phyloP scores from a whole-genome alignment of 2,888 invertebrate genomes.

The Lissonota sp. region DNA sequence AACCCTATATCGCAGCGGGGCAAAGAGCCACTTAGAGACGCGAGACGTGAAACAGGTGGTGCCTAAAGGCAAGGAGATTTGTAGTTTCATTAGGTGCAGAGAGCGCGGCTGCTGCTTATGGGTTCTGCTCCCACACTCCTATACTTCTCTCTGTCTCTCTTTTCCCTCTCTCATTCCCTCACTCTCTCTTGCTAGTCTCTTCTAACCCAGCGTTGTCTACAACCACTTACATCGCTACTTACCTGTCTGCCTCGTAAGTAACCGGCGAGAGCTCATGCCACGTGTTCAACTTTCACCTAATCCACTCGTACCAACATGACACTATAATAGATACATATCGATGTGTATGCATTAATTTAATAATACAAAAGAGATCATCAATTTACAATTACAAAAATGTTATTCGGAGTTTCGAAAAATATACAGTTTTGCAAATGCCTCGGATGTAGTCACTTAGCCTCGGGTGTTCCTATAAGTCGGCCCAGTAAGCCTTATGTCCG shows the following conservation, averaged over 20 bases:
- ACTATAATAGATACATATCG: slow-evolving; percentile 21
- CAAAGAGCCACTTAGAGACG: slow-evolving; percentile 58
- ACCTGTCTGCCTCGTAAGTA: slow-evolving; percentile 78
- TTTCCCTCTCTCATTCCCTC: slow-evolving; percentile 25
- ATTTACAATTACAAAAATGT: background rate
- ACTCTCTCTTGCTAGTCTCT: slow-evolving; percentile 12
- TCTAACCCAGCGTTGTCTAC: slow-evolving; percentile 79
- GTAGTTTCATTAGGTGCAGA: slow-evolving; percentile 83
- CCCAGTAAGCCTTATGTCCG: too few relatives aligned
- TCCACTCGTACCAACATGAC: slow-evolving; percentile 45
- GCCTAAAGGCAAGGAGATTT: slow-evolving; percentile 82
- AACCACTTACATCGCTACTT: slow-evolving; percentile 83
- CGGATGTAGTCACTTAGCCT: too few relatives aligned
- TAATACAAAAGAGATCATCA: too few relatives aligned
- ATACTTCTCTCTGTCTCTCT: background rate
- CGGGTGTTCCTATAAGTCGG: too few relatives aligned
- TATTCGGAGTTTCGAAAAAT: background rate
- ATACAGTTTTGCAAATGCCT: too few relatives aligned
- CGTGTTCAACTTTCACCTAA: slow-evolving; percentile 52
- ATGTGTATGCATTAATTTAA: background rate
- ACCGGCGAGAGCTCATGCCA: slow-evolving; percentile 62
- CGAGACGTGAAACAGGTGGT: slow-evolving; percentile 79
- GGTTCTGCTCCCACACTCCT: slow-evolving; percentile 57
- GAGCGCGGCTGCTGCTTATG: slow-evolving; percentile 80
- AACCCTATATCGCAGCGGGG: slow-evolving; percentile 51